phyloP scores from a whole-genome alignment of 2,113 vertebrate species.

The Mesembrinibis cayennensis region DNA sequence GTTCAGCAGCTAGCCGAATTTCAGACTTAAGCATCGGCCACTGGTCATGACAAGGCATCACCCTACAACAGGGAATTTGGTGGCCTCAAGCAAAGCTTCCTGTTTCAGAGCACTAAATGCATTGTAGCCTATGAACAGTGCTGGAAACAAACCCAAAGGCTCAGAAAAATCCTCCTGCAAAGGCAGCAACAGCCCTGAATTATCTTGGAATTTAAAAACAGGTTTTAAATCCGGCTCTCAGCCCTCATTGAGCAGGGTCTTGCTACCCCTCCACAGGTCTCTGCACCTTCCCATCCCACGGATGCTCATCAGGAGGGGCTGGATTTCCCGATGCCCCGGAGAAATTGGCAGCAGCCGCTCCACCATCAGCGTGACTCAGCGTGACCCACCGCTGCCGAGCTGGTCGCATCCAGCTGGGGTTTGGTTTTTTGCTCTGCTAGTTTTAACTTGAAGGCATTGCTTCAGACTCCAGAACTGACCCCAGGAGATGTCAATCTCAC shows the following conservation, averaged over 20 bases:
- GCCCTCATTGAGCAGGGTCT: accelerated
- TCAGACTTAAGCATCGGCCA: neutral
- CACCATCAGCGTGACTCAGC: neutral
- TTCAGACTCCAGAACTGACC: neutral
- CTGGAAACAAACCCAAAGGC: neutral
- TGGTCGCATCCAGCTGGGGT: neutral
- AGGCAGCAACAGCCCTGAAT: neutral
- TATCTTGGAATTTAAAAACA: accelerated
- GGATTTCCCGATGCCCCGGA: accelerated
- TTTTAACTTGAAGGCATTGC: neutral
- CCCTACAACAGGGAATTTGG: neutral
- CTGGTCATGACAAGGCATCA: neutral
- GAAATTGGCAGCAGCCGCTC: neutral
- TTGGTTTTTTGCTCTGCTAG: neutral
- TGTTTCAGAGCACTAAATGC: neutral
- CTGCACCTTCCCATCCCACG: accelerated
- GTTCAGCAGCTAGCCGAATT: neutral
- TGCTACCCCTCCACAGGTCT: accelerated
- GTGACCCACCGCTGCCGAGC: neutral
- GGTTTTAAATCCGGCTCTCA: neutral
- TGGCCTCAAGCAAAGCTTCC: neutral
- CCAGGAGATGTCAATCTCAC: neutral
- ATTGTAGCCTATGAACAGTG: accelerated
- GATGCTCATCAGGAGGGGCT: neutral
- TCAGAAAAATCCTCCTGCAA: neutral